Evolutionary conservation across 1,140 invertebrate genomes (phyloP).

Genomic region (Diabrotica virgifera): DNA sequence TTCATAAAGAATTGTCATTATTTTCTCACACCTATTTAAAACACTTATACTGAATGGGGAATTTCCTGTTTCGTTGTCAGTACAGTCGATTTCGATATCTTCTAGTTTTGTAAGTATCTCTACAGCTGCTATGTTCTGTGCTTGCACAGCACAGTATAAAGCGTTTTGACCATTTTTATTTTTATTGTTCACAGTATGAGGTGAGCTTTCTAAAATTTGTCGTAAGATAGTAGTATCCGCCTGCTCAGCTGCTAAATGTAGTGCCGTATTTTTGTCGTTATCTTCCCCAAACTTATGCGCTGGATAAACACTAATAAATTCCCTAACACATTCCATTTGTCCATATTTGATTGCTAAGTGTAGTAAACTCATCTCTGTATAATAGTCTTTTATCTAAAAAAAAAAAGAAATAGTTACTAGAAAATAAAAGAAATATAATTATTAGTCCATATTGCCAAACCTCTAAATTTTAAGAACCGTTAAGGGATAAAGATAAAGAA

Average conservation of each 20-base stretch:
- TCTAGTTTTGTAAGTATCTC: too few species aligned
- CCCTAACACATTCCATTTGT: not conserved
- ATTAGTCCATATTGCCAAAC: not conserved
- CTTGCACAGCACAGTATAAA: not conserved
- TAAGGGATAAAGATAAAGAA: too few species aligned
- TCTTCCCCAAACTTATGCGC: conserved; percentile 3
- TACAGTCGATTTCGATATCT: too few species aligned
- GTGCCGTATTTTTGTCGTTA: conserved; percentile 1
- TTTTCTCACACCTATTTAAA: too few species aligned
- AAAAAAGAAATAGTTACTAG: not conserved
- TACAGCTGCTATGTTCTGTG: not conserved
- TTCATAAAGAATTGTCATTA: too few species aligned
- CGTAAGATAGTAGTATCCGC: not conserved
- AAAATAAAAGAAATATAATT: not conserved
- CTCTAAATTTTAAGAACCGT: too few species aligned
- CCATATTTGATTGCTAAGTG: conserved; percentile 4
- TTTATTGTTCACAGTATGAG: not conserved
- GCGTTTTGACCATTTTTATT: not conserved
- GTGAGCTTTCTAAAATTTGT: not conserved
- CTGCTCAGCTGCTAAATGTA: conserved; percentile 6
- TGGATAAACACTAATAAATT: not conserved
- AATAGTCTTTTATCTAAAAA: conserved; percentile 7
- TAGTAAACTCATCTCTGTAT: conserved; percentile 9
- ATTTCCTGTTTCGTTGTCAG: too few species aligned
- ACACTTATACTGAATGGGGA: too few species aligned